Evolutionary conservation across 2,888 invertebrate genomes (phyloP).

Genomic region (Callimorpha dominula): DNA sequence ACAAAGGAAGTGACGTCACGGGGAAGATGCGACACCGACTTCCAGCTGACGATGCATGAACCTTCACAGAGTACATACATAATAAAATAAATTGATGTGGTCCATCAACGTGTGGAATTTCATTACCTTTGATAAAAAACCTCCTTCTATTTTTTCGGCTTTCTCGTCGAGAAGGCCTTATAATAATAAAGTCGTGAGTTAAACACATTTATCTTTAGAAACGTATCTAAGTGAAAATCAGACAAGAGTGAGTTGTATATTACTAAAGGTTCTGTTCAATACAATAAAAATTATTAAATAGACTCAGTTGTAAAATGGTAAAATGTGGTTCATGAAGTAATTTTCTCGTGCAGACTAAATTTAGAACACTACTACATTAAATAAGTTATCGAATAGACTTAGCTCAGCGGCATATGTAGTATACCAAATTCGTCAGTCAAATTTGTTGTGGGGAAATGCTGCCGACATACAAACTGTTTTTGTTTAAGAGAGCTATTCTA

Average conservation of each 20-base stretch:
- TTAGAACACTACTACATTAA: too few relatives aligned
- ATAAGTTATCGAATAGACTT: too few relatives aligned
- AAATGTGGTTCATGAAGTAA: too few relatives aligned
- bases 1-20: constrained; percentile 77
- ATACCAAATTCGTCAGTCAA: too few relatives aligned
- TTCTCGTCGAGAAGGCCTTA: constrained; percentile 16
- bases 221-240: constrained; percentile 10
- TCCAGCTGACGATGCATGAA: constrained; percentile 59
- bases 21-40: constrained; percentile 57
- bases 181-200: constrained; percentile 37
- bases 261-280: not conserved
- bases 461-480: too few relatives aligned
- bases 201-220: constrained; percentile 37
- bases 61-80: constrained; percentile 50
- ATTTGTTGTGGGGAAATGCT: too few relatives aligned
- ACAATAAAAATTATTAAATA: not conserved
- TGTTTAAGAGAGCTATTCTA: too few relatives aligned
- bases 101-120: constrained; percentile 64
- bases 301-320: too few relatives aligned
- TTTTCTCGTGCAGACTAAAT: too few relatives aligned
- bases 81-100: constrained; percentile 65
- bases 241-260: not conserved
- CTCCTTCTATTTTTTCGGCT: constrained; percentile 37
- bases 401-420: too few relatives aligned
- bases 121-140: constrained; percentile 58